Evolutionary conservation across 2,113 vertebrate species (phyloP).

Genomic region (Daboia siamensis): DNA sequence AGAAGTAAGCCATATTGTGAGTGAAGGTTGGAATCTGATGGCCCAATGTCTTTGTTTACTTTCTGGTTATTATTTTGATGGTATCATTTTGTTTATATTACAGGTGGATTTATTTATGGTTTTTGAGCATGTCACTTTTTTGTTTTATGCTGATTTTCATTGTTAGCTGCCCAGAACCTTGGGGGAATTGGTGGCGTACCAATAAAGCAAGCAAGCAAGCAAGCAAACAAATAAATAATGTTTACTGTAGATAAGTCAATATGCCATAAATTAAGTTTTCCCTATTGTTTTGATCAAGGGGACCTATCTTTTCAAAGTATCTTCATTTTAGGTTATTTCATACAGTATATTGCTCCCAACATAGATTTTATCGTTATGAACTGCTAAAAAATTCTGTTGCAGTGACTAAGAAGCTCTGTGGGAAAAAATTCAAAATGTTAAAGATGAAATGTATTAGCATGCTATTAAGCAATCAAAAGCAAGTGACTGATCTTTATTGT

Average conservation of each 20-base stretch:
- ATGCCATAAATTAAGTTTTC: background rate
- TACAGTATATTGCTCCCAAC: background rate
- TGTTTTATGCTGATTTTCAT: background rate
- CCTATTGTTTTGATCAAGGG: background rate
- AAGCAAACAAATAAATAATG: background rate
- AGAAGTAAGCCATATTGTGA: background rate
- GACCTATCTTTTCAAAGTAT: background rate
- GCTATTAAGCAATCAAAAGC: conserved; percentile 21
- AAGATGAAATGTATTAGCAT: conserved; percentile 31
- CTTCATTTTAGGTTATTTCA: background rate
- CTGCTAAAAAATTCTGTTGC: conserved; percentile 3
- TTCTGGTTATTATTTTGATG: background rate
- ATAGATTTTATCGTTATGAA: background rate
- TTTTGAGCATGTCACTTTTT: background rate
- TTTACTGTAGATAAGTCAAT: background rate
- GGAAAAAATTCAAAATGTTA: conserved; percentile 13
- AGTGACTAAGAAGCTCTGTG: background rate
- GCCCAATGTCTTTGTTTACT: background rate
- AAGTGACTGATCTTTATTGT: conserved; percentile 31
- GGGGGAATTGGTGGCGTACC: background rate
- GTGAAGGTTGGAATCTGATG: background rate
- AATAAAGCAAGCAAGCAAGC: background rate
- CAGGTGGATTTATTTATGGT: background rate
- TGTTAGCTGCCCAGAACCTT: background rate
- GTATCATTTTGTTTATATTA: background rate